These are phyloP conservation scores for Rhinophrynus dorsalis DNA, from an alignment of 2,797 vertebrate species.

Conservation along the genomic window DNA sequence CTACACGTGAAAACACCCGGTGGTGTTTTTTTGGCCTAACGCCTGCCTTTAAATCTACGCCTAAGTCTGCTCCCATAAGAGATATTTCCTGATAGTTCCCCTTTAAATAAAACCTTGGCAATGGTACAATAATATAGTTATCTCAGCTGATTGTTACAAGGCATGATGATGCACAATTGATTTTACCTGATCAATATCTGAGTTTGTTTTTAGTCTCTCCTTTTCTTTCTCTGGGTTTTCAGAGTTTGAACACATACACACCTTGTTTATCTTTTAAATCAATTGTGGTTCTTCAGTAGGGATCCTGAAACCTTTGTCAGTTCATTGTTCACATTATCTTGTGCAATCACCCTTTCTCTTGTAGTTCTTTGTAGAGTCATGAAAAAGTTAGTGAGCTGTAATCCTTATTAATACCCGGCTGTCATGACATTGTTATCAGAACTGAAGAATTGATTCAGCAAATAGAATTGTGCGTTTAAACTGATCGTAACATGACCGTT, in stretches of 20 bases:
- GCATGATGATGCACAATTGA: too few relatives aligned
- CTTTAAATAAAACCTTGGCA: too few relatives aligned
- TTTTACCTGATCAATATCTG: background rate
- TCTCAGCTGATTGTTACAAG: too few relatives aligned
- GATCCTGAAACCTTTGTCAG: background rate
- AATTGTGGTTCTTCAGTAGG: background rate
- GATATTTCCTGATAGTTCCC: too few relatives aligned
- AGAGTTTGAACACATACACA: background rate
- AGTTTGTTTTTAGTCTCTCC: background rate
- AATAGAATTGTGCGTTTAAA: too few relatives aligned
- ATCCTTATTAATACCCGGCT: background rate
- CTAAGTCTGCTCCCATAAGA: too few relatives aligned
- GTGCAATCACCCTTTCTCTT: background rate
- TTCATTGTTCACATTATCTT: constrained; percentile 18
- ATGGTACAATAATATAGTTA: too few relatives aligned
- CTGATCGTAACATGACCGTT: too few relatives aligned
- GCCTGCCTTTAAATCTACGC: too few relatives aligned
- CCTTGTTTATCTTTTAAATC: constrained; percentile 9
- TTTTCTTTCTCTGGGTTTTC: background rate
- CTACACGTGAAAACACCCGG: too few relatives aligned
- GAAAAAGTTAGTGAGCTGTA: background rate
- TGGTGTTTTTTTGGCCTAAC: too few relatives aligned
- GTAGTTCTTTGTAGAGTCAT: background rate
- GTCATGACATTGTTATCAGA: background rate
- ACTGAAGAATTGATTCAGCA: too few relatives aligned